Conservation (phyloP, 1,140 invertebrate genomes). For the Panagrolaimus sp. region DNA sequence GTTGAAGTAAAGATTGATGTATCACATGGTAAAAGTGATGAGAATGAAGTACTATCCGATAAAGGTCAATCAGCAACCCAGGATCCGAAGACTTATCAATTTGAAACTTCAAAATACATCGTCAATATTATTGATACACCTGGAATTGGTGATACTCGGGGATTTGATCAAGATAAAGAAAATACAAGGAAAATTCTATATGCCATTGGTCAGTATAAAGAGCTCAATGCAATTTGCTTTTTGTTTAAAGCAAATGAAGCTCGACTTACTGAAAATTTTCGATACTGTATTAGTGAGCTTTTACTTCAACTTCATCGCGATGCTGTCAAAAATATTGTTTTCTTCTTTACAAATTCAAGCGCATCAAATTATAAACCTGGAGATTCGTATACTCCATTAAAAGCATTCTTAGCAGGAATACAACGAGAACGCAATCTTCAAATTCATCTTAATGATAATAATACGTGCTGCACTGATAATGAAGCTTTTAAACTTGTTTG, state of each 20-base stretch:
- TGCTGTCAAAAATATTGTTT: background rate
- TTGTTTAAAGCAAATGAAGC: constrained; percentile 2
- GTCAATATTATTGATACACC: constrained; percentile 2
- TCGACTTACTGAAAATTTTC: background rate
- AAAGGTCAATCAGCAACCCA: constrained; percentile 23
- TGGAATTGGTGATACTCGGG: constrained; percentile 1
- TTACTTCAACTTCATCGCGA: background rate
- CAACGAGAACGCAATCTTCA: no score
- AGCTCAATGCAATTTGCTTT: background rate
- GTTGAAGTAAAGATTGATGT: no score
- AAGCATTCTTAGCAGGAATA: no score
- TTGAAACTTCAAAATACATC: background rate
- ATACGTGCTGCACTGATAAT: no score
- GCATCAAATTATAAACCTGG: no score
- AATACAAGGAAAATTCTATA: background rate
- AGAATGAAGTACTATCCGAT: no score
- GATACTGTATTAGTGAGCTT: background rate
- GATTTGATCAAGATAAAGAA: background rate
- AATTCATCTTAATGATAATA: no score
- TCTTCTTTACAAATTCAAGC: background rate
- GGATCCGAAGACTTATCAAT: constrained; percentile 8
- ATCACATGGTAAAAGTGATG: no score
- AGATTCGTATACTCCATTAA: no score
- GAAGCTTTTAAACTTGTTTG: no score
- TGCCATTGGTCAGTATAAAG: background rate